Base-by-base conservation (phyloP, 2,797 vertebrate genomes). In the Psittacula derbiana region DNA sequence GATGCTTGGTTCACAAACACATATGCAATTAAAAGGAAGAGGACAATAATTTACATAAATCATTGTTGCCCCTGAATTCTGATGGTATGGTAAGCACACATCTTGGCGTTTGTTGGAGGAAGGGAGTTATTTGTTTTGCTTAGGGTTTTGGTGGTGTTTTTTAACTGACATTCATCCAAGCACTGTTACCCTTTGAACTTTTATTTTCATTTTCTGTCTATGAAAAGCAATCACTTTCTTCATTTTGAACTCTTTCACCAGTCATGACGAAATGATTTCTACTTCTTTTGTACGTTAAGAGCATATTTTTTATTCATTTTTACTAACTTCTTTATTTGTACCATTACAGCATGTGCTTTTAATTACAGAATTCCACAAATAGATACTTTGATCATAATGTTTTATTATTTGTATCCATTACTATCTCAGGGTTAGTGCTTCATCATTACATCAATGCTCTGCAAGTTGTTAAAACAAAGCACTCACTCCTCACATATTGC, bases 71-170 rank as follows among this genome's bases (percentile, higher is more conserved):
- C 10, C 19, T 78, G 43, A 74, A 49, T 76, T 89, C 41, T 86
- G 28, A n/a, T 58, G 2, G 0, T 28, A 43, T 1, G 2, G n/a
- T 71, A 86, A 92, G 31, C 20, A 66, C 38, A 30, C 2, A 31
- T 61, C 18, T 67, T 41, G 12, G 11, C 11, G 0, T 1, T 50
- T 49, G n/a, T 33, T 57, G 55, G n/a, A 14, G 27, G 4, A 11
- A 4, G 4, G 1, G 1, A 12, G 13, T 10, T 11, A 16, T 33
- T 18, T 53, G 27, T 66, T 83, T 86, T 62, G 10, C 16, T 72
- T 40, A 38, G 20, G 3, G 0, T 3, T 91, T 41, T 43, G 11
- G 2, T 57, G 28, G 5, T 3, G 0, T 11, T 49, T 62, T 69
- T 69, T 52, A 79, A 25, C 23, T 70, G 40, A 83, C 86, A 75